Percentiles rank a stretch among this genome's conserved stretches.
Conservation (phyloP, 2,888 invertebrate genomes). For the Noctuana brunneofusca region DNA sequence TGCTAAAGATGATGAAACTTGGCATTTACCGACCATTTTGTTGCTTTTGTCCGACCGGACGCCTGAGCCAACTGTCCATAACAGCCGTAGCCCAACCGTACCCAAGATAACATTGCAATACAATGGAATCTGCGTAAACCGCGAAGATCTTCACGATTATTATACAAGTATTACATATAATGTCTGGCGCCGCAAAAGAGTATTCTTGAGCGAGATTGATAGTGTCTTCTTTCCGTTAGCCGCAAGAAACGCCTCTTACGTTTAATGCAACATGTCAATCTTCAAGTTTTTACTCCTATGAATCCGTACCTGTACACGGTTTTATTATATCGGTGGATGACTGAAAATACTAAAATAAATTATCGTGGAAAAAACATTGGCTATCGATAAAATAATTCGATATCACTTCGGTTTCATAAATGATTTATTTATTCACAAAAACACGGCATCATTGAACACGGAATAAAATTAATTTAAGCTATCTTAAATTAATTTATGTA, state of each 20-base stretch:
- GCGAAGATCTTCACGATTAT: constrained; percentile 49
- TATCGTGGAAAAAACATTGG: no score
- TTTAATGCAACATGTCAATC: background rate
- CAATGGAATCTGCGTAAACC: constrained; percentile 66
- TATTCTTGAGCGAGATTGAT: background rate
- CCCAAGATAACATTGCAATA: constrained; percentile 56
- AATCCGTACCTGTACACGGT: background rate
- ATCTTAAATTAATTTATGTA: no score
- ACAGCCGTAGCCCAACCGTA: constrained; percentile 64
- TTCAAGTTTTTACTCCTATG: background rate
- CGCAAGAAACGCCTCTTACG: constrained; percentile 7
- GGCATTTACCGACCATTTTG: background rate
- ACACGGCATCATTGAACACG: no score
- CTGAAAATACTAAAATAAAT: no score
- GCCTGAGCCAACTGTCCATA: constrained; percentile 40
- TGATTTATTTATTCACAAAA: no score
- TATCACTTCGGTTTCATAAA: no score
- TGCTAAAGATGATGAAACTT: background rate
- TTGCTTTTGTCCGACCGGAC: constrained; percentile 22
- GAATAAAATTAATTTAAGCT: no score
- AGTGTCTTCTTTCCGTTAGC: background rate
- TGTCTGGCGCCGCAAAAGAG: constrained; percentile 1
- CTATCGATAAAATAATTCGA: no score
- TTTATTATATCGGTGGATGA: no score
- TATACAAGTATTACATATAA: constrained; percentile 12